Percentiles rank a stretch among this genome's conserved stretches.
Conservation (phyloP, 2,113 vertebrate genomes). For the Pimephales promelas region DNA sequence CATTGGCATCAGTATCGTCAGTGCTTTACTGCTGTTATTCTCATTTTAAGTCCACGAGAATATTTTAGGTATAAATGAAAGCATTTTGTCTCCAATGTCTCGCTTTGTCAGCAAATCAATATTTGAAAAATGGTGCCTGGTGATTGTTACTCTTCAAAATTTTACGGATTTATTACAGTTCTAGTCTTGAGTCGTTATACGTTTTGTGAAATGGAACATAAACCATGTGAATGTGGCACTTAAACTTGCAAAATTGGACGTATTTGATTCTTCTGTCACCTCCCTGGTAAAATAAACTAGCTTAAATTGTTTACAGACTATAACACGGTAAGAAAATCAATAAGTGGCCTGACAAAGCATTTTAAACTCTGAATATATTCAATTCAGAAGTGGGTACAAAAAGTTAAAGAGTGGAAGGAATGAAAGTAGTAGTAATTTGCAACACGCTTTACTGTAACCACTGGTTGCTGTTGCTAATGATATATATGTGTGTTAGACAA, state of each 20-base stretch:
- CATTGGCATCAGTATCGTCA: background rate
- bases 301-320: background rate
- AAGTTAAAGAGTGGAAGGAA: background rate
- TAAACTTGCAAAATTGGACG: background rate
- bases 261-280: background rate
- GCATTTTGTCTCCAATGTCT: slow-evolving; percentile 11
- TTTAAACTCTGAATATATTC: slow-evolving; percentile 3
- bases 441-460: background rate
- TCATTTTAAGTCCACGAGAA: slow-evolving; percentile 11
- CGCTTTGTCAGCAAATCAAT: slow-evolving; percentile 32
- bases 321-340: background rate
- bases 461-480: background rate
- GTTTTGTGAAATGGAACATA: slow-evolving; percentile 4
- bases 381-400: background rate
- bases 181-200: background rate
- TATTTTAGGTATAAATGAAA: slow-evolving; percentile 35
- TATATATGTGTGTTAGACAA: too few species aligned
- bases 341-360: slow-evolving; percentile 11
- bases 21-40: background rate
- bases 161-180: background rate
- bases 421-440: background rate
- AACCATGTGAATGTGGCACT: slow-evolving; percentile 35
- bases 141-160: slow-evolving; percentile 34
- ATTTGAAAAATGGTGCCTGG: slow-evolving; percentile 18
- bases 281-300: slow-evolving; percentile 19